Base-by-base conservation (phyloP, 2,113 vertebrate species). In the Crotalus helleri region DNA sequence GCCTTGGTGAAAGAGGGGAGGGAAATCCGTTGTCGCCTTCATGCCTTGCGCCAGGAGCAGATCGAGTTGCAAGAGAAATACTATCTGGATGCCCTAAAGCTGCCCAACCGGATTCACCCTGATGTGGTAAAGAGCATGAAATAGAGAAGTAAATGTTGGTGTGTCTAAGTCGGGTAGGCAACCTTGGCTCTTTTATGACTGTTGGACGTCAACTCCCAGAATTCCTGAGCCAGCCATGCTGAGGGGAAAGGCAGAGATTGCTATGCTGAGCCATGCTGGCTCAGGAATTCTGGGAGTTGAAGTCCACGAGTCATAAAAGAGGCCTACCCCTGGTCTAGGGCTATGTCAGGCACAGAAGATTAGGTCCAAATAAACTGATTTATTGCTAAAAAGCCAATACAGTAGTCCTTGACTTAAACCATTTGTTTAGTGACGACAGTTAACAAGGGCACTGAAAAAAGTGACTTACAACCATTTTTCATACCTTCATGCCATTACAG, bases 81-180 rank as follows among this genome's bases (percentile, higher is more conserved):
- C 95, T 99, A 99, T 59, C 57, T 95, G 44, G 96, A 33, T 29
- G 98, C 99, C 0, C 97, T 99, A 86, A 96, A 94, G 51, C 97
- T 99, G 51, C 99, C 99, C 92, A 99, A 99, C 97, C 94, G 94
- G 93, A 98, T 98, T 24, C 98, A 99, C 95, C 98, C 98, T 0
- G 98, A 98, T 4, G 98, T 98, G 97, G 99, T 99, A 93, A 98
- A 97, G 0, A 0, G 23, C 0, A 5, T 19, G 12, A 54, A 5
- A 4, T 3, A 81, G 39, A 85, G 24, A 89, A 49, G 8, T 44
- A 19, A 10, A 89, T 29, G 9, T 10, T 4, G 3, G 23, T 26
- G 44, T 51, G 10, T 29, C 6, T 4, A 17, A 39, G 39, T 39
- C 39, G 33, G 39, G 46, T 46, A 46, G 46, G 5, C 46, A 46